Evolutionary conservation across 2,888 invertebrate species (phyloP), one percentile per base, ranked within the genome.

Genomic region (Phortica magna): DNA sequence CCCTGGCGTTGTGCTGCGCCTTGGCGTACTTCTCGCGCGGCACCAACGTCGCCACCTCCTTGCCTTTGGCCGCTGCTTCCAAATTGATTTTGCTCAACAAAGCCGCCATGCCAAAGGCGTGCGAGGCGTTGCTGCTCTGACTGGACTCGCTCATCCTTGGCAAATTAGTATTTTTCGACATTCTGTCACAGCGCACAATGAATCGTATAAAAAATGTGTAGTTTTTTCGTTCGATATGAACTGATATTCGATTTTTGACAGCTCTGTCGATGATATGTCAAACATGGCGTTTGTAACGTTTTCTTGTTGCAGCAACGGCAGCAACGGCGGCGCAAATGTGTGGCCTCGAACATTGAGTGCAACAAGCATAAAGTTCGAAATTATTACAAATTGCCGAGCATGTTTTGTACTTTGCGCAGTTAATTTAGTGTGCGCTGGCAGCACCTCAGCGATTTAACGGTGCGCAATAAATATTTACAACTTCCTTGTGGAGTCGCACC

Each of bases 401-500:
- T 6, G 22, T 61, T 61, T 7, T 10, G 7, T 31, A 64, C 39
- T 31, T 31, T 64, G 64, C 7, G 9, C 3, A 48, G 9, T 14
- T 48, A 9, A 12, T 48, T 48, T 9, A 2, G 48, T 48, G 48
- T 14, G 14, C 14, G 14, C 7, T 48, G 3, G 48, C 5, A 48
- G 17, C 17, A 59, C 61, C 61, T 22, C 61, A 61, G 19, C 48
- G 31, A 5, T 19, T 71, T 71, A 53, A 71, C 53, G 31, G 70
- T 55, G 14, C 42, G 53, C 55, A 53, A 71, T 71, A 71, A 71
- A 71, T 71, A 31, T 71, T 55, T 71, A 71, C 70, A 71, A 71
- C 70, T 71, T 71, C 53, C 70, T 71, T 48, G 70, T 61, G 10
- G 19, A 61, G 19, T 22, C 22, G 61, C 9, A 19, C 19, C 7